Percentiles rank a stretch among this genome's conserved stretches.
These are phyloP conservation scores for Sitta carolinensis DNA, from an alignment of 2,797 vertebrate genomes.

Conservation along the genomic window DNA sequence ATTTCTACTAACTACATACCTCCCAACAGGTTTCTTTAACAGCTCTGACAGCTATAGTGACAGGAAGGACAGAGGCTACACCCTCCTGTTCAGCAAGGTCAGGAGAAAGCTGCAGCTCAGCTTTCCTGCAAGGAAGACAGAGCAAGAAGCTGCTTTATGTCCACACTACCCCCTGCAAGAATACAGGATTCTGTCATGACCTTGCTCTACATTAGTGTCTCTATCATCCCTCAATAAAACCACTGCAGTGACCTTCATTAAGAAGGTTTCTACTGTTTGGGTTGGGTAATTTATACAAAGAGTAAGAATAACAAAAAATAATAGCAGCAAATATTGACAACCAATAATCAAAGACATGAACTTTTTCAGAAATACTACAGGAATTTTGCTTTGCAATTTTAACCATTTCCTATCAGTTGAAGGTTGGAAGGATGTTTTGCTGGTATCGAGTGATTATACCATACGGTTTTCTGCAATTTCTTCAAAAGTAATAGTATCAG, in stretches of 20 bases:
- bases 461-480: background rate
- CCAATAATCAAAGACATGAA: fast-evolving
- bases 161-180: background rate
- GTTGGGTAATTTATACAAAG: background rate
- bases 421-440: background rate
- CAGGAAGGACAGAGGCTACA: background rate
- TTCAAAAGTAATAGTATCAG: background rate
- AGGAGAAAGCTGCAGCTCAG: background rate
- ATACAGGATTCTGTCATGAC: fast-evolving
- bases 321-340: background rate
- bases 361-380: background rate
- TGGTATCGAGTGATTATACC: background rate
- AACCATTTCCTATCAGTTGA: background rate
- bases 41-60: background rate
- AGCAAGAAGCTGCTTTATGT: background rate
- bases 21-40: constrained; percentile 5
- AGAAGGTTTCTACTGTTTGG: background rate
- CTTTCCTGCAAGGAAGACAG: background rate
- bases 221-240: background rate
- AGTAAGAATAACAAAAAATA: background rate
- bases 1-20: background rate
- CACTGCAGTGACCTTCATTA: background rate
- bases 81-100: constrained; percentile 6
- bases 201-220: background rate
- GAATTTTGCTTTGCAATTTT: background rate